Evolutionary conservation across 2,797 vertebrate species (phyloP), one percentile per base, ranked within the genome.

Genomic region (Protonibea diacanthus): DNA sequence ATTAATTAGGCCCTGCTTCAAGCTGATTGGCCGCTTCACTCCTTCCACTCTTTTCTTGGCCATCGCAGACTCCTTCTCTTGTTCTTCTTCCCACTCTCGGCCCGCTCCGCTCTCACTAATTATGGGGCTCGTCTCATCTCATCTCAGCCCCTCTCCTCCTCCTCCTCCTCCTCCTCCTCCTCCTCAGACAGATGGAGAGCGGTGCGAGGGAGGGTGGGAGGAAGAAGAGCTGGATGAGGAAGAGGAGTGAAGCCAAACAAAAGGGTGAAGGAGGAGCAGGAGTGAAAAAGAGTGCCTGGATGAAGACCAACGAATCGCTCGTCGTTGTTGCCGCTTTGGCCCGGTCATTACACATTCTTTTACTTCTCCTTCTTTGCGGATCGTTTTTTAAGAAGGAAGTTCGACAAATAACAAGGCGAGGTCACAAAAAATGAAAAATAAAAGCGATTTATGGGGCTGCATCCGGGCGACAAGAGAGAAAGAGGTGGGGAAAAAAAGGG

Each of bases 11-110:
- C 88, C 86, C 88, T 87, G 91, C 93, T 90, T 86, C 85, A 75
- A 89, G 88, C 80, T 83, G 86, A 93, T 86, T 92, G 90, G 92
- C 87, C 86, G 84, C 75, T 76, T 81, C 82, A 8, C 78, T 78
- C 60, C 74, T 63, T 83, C 60, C 62, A 10, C 65, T 59, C 78
- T 57, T 76, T 77, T 83, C 81, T 83, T 60, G 65, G 76, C 79
- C 9, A 44, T 33, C 14, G 60, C 59, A 8, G 42, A 27, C 65
- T 60, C 49, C n/a, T 10, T 52, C 74, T 71, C 70, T 66, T 53
- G 53, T 76, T 86, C 74, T 51, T 78, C 78, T 67, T 85, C 82
- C 80, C 67, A 59, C 74, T 74, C 76, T n/a, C 9, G 20, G 57
- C 80, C 33, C 23, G 61, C 83, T 70, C 49, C 17, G 9, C 63